These are phyloP conservation scores for Dryadula phaetusa DNA, from an alignment of 2,888 invertebrate species.

Conservation along the genomic window DNA sequence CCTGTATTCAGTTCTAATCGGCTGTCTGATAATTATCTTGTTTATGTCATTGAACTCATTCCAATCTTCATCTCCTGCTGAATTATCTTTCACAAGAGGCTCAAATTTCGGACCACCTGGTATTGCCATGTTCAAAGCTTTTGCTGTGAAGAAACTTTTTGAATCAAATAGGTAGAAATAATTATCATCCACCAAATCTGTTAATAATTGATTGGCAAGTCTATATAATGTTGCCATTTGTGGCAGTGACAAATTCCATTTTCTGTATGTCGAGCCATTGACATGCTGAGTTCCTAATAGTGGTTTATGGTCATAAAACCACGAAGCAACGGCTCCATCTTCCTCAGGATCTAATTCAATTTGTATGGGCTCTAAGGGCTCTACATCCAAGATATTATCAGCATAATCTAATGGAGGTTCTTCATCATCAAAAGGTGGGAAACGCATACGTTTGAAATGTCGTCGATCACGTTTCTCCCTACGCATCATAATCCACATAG, in stretches of 20 bases:
- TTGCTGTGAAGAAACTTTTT: slow-evolving; percentile 99
- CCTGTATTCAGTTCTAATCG: slow-evolving; percentile 98
- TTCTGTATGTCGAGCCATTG: slow-evolving; percentile 98
- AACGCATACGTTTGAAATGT: slow-evolving; percentile 99
- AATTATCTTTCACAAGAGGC: slow-evolving; percentile 98
- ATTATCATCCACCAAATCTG: slow-evolving; percentile 98
- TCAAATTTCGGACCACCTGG: slow-evolving; percentile 99
- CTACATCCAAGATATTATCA: slow-evolving; percentile 99
- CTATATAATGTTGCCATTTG: slow-evolving; percentile 99
- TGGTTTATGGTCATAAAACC: slow-evolving; percentile 99
- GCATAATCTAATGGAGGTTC: slow-evolving; percentile 99
- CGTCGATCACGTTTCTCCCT: slow-evolving; percentile 99
- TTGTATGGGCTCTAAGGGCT: slow-evolving; percentile 99
- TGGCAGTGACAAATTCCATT: slow-evolving; percentile 97
- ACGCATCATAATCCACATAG: slow-evolving; percentile 99
- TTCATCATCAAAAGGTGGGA: slow-evolving; percentile 99
- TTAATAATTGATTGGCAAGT: slow-evolving; percentile 97
- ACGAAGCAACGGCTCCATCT: slow-evolving; percentile 94
- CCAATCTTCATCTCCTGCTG: slow-evolving; percentile 99
- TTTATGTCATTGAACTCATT: slow-evolving; percentile 99
- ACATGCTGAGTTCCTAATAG: slow-evolving; percentile 96
- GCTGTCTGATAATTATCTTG: slow-evolving; percentile 99
- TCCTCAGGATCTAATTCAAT: slow-evolving; percentile 98
- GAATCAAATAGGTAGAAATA: slow-evolving; percentile 99
- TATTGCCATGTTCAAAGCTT: slow-evolving; percentile 99